Percentiles rank a stretch among this genome's conserved stretches.
Conservation (phyloP, 2,888 invertebrate species). For the Pristionchus exspectatus region DNA sequence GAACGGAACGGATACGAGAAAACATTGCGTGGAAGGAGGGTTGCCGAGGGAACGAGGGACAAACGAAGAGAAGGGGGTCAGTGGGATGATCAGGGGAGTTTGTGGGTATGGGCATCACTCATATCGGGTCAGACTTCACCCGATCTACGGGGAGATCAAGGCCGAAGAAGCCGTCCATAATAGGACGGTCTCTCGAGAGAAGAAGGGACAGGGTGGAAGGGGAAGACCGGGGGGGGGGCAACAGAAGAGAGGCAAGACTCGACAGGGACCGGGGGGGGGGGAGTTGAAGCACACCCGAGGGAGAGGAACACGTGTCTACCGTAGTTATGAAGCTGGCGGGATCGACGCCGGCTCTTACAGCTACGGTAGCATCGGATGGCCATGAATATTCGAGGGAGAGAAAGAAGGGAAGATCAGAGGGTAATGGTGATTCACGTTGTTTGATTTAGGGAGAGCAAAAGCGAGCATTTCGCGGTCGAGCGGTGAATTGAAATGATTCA, state of each 20-base stretch:
- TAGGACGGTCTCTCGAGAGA: constrained; percentile 41
- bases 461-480: too few relatives aligned
- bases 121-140: constrained; percentile 20
- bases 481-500: too few relatives aligned
- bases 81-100: neutral
- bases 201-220: neutral
- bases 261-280: neutral
- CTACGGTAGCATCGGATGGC: constrained; percentile 2
- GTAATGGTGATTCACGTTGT: neutral
- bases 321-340: neutral
- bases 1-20: neutral
- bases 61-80: constrained; percentile 48
- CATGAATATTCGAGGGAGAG: neutral
- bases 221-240: neutral
- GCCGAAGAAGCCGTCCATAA: constrained; percentile 27
- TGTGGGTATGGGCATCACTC: neutral
- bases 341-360: neutral
- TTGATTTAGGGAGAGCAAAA: too few relatives aligned
- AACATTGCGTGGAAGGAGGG: neutral
- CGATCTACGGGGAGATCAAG: neutral
- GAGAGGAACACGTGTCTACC: neutral
- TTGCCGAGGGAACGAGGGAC: constrained; percentile 4
- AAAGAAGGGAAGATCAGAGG: too few relatives aligned
- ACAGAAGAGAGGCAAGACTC: neutral
- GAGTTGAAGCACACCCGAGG: neutral